A percentile compares a stretch with the other conserved stretches of the same genome.
Evolutionary conservation across 2,888 invertebrate genomes (phyloP).

Genomic region (Epistrophe grossulariae): DNA sequence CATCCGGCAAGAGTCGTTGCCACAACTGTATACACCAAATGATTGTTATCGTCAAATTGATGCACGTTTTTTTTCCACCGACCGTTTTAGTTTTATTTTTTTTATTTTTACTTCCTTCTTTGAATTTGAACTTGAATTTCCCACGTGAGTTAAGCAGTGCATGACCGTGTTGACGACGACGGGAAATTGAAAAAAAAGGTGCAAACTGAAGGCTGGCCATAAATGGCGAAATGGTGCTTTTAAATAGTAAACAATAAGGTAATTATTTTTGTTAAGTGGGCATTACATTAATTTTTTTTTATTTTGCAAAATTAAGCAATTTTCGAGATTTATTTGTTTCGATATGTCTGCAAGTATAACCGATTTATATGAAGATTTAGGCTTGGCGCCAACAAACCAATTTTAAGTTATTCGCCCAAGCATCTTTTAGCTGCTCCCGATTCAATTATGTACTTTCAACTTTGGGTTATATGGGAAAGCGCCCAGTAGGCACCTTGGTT

Average conservation of each 20-base stretch:
- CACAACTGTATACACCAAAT: slow-evolving; percentile 28
- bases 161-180: slow-evolving; percentile 45
- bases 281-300: background rate
- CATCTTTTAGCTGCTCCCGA: too few species aligned
- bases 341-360: background rate
- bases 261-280: background rate
- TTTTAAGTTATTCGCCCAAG: too few species aligned
- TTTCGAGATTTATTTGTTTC: background rate
- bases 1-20: slow-evolving; percentile 60
- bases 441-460: too few species aligned
- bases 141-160: slow-evolving; percentile 65
- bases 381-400: too few species aligned
- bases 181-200: background rate
- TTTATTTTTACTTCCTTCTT: slow-evolving; percentile 51
- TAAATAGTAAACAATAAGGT: background rate
- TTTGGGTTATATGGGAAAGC: too few species aligned
- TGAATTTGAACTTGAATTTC: slow-evolving; percentile 70
- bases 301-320: background rate
- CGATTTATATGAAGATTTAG: too few species aligned
- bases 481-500: too few species aligned
- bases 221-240: background rate
- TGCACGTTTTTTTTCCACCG: slow-evolving; percentile 59
- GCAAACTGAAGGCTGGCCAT: background rate
- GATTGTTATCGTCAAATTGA: slow-evolving; percentile 65
- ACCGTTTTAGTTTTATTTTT: background rate